phyloP scores from a whole-genome alignment of 2,797 vertebrate genomes.

The Urosaurus nigricauda region DNA sequence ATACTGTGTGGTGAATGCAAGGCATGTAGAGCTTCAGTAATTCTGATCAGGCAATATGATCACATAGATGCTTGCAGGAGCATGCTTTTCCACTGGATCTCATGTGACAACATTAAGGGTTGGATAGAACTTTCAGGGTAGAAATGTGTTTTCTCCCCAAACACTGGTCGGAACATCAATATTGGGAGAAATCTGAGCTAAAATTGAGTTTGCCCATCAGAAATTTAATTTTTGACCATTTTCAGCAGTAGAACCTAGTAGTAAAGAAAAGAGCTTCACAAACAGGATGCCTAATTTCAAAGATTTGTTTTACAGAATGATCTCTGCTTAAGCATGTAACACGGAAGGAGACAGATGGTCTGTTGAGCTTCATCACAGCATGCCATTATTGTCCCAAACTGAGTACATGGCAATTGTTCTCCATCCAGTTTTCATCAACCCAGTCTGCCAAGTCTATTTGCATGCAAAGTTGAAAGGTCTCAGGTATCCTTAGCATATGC shows the following conservation, averaged over 20 bases:
- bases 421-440: neutral
- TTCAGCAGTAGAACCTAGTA: neutral
- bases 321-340: neutral
- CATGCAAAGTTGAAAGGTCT: slow-evolving; percentile 24
- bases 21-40: neutral
- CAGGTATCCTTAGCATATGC: slow-evolving; percentile 13
- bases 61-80: neutral
- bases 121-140: neutral
- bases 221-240: neutral
- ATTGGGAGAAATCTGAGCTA: neutral
- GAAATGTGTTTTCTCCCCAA: neutral
- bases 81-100: neutral
- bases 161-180: neutral
- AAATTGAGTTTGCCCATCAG: neutral
- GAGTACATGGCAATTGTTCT: neutral
- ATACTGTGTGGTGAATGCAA: neutral
- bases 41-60: neutral
- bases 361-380: slow-evolving; percentile 33
- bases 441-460: accelerated
- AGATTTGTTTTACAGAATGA: accelerated
- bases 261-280: neutral
- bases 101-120: neutral
- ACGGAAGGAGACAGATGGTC: slow-evolving; percentile 24
- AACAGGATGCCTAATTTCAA: accelerated
- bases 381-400: slow-evolving; percentile 30